Evolutionary conservation across 2,888 invertebrate genomes (phyloP).

Genomic region (Sipha maydis): DNA sequence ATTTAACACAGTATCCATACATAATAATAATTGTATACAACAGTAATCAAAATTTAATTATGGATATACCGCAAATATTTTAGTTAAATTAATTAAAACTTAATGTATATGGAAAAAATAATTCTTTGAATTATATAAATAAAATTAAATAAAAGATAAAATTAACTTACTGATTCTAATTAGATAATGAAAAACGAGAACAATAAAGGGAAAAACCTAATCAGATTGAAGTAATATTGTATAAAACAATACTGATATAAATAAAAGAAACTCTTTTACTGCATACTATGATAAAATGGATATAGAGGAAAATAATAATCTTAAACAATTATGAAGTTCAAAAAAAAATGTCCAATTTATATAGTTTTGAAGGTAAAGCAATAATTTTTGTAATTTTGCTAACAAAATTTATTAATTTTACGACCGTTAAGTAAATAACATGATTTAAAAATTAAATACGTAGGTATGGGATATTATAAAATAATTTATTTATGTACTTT

Average conservation of each 20-base stretch:
- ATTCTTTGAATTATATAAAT: neutral
- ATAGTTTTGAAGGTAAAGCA: neutral
- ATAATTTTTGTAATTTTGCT: neutral
- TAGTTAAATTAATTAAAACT: neutral
- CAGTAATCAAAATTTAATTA: neutral
- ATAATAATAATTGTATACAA: too few species aligned
- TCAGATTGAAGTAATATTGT: constrained; percentile 33
- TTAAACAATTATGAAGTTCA: neutral
- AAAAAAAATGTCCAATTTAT: neutral
- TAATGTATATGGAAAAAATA: neutral
- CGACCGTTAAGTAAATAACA: neutral
- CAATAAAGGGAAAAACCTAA: constrained; percentile 8
- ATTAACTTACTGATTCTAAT: constrained; percentile 27
- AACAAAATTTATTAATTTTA: constrained; percentile 10
- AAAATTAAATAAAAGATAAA: constrained; percentile 28
- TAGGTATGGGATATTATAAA: neutral
- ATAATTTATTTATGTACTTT: neutral
- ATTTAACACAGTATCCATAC: too few species aligned
- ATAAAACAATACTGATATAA: constrained; percentile 5
- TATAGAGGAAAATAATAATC: neutral
- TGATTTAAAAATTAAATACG: constrained; percentile 8
- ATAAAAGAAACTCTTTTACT: neutral
- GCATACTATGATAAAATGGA: neutral
- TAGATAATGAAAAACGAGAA: constrained; percentile 31
- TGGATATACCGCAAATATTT: neutral